These are phyloP conservation scores for Saccopteryx leptura DNA, from an alignment of 2,113 vertebrate species.

Conservation along the genomic window DNA sequence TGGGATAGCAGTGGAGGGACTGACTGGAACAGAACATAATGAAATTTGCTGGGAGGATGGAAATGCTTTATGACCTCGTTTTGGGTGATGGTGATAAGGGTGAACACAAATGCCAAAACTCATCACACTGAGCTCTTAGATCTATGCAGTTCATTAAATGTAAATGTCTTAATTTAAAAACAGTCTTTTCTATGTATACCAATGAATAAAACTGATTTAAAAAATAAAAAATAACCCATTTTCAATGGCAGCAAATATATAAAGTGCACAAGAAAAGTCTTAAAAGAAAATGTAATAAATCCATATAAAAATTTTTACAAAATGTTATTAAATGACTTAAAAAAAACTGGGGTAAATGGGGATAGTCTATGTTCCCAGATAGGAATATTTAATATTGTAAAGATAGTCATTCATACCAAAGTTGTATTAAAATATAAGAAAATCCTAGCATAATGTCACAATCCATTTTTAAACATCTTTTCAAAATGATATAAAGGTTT, in stretches of 20 bases:
- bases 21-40: not conserved
- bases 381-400: conserved; percentile 13
- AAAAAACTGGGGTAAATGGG: conserved; percentile 23
- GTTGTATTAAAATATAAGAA: conserved; percentile 45
- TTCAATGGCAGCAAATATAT: conserved; percentile 39
- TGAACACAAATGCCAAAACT: not conserved
- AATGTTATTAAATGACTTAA: not conserved
- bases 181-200: not conserved
- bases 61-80: not conserved
- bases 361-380: not conserved
- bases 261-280: conserved; percentile 27
- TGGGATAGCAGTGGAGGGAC: not conserved
- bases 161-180: not conserved
- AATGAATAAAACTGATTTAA: not conserved
- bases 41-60: not conserved
- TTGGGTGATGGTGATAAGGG: not conserved
- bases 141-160: not conserved
- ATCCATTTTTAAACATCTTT: conserved; percentile 27
- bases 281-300: conserved; percentile 14
- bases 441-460: not conserved
- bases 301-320: conserved; percentile 14
- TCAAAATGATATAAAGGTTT: conserved; percentile 27
- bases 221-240: conserved; percentile 23
- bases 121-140: not conserved
- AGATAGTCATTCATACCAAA: conserved; percentile 41